A percentile compares a stretch with the other conserved stretches of the same genome.
Conservation (phyloP, 1,140 invertebrate species). For the Meteorus sp. region DNA sequence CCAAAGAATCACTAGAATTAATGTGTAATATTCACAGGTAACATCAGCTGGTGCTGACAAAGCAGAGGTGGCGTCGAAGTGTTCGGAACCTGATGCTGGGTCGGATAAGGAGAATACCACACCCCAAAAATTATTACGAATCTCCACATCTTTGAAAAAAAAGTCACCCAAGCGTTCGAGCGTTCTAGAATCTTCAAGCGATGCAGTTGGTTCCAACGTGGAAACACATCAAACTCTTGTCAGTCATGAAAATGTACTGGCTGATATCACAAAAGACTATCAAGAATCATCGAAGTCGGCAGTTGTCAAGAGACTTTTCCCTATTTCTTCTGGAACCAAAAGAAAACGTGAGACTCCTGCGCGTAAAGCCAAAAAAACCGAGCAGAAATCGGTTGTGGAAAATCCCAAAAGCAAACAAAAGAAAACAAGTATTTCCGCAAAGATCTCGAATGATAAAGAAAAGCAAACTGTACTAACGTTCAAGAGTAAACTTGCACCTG, state of each 20-base stretch:
- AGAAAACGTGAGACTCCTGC: neutral
- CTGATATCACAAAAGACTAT: neutral
- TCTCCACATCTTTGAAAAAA: neutral
- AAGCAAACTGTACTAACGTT: too few species aligned
- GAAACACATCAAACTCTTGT: neutral
- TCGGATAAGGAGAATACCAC: neutral
- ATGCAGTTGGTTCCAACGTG: neutral
- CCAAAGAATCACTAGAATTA: too few species aligned
- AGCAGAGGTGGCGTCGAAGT: neutral
- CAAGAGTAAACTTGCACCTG: neutral
- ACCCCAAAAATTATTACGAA: neutral
- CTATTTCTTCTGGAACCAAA: neutral
- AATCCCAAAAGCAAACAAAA: neutral
- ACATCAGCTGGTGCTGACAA: neutral
- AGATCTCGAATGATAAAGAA: neutral
- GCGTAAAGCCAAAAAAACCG: too few species aligned
- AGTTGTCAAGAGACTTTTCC: neutral
- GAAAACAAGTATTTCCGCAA: neutral
- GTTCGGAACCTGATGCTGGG: neutral
- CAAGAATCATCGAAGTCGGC: neutral
- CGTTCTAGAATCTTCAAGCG: neutral
- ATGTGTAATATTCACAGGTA: neutral
- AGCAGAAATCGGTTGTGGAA: neutral
- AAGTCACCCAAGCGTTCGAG: neutral
- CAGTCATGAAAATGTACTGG: neutral